These are phyloP conservation scores for Nemopilema nomurai DNA, from an alignment of 30 jellyfish, hydroid and myxozoan species.

Conservation along the genomic window DNA sequence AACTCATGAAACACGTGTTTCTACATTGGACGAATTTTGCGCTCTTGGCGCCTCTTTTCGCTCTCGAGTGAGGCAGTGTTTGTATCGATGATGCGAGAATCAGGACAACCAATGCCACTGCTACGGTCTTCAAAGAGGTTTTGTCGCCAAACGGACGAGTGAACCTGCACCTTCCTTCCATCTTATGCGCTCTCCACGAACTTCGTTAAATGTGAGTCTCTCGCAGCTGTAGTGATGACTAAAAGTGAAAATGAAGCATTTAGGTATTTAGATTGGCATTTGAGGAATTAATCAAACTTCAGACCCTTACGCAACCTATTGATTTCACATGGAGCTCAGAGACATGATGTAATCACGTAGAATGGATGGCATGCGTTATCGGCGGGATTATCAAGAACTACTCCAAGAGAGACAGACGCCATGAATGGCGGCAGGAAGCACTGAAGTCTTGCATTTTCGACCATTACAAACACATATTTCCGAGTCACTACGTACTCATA, in stretches of 20 bases:
- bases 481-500: background rate
- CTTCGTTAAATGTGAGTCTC: background rate
- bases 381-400: background rate
- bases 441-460: background rate
- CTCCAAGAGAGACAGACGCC: background rate
- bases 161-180: background rate
- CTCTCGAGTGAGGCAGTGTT: background rate
- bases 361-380: background rate
- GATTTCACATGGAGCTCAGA: background rate
- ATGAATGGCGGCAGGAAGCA: background rate
- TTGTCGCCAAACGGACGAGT: background rate
- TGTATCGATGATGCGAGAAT: background rate
- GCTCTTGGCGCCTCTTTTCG: background rate
- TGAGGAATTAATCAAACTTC: background rate
- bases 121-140: background rate
- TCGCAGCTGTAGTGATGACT: background rate
- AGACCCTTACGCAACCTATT: background rate
- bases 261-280: background rate
- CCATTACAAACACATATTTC: too few species aligned
- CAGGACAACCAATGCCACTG: background rate
- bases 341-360: background rate
- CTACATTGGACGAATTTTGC: background rate
- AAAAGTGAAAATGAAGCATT: background rate
- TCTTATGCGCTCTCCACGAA: background rate
- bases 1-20: background rate